A percentile compares a stretch with the other conserved stretches of the same genome.
phyloP scores from a whole-genome alignment of 2,888 invertebrate genomes.

The Dolichomitus sp. region DNA sequence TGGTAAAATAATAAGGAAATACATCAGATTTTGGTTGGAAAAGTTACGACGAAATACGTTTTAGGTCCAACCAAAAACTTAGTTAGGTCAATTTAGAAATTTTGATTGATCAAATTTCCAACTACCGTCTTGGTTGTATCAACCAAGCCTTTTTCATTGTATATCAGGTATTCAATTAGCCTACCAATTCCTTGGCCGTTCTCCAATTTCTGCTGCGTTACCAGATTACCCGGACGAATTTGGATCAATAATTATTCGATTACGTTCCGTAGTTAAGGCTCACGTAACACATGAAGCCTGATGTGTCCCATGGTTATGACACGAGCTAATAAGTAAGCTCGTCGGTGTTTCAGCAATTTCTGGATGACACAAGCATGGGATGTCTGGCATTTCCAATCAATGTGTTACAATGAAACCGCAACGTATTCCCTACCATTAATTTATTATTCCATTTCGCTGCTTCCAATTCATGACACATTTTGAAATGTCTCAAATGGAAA shows the following conservation, averaged over 20 bases:
- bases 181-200: too few relatives aligned
- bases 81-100: too few relatives aligned
- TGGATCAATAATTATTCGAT: not conserved
- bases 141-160: too few relatives aligned
- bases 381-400: not conserved
- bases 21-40: too few relatives aligned
- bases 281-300: not conserved
- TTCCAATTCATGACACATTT: not conserved
- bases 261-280: not conserved
- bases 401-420: not conserved
- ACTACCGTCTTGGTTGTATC: too few relatives aligned
- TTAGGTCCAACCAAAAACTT: too few relatives aligned
- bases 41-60: too few relatives aligned
- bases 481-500: conserved; percentile 4
- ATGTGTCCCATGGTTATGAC: not conserved
- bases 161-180: too few relatives aligned
- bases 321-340: not conserved
- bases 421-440: not conserved
- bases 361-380: not conserved
- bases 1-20: too few relatives aligned
- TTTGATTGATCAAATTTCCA: too few relatives aligned
- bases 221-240: not conserved
- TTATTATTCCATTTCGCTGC: not conserved
- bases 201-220: not conserved
- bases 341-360: not conserved